A percentile compares a stretch with the other conserved stretches of the same genome.
phyloP scores from a whole-genome alignment of 2,113 vertebrate genomes.

The Zosterops lateralis region DNA sequence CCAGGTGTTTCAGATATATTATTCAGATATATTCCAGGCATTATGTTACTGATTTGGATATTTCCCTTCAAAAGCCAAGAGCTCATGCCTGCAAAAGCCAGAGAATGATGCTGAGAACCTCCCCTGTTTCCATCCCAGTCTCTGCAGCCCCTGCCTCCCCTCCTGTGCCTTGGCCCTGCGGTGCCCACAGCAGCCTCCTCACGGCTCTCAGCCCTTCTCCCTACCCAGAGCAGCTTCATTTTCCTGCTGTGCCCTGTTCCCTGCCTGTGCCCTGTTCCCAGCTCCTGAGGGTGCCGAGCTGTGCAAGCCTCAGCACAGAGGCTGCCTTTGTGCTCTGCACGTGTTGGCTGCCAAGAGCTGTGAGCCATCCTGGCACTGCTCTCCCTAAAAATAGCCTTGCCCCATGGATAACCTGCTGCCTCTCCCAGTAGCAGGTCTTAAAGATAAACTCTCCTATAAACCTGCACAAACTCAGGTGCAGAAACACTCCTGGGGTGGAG shows the following conservation, averaged over 20 bases:
- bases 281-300: background rate
- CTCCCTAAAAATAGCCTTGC: conserved; percentile 47
- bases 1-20: background rate
- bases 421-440: background rate
- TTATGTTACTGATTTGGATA: background rate
- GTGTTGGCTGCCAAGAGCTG: background rate
- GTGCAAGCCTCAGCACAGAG: background rate
- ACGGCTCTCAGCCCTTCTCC: background rate
- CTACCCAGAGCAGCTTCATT: background rate
- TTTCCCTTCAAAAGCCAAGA: background rate
- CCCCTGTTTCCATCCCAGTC: rapidly evolving
- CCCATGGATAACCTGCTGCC: background rate
- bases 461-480: background rate
- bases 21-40: background rate
- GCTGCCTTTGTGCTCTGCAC: conserved; percentile 22
- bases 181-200: background rate
- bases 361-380: background rate
- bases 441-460: background rate
- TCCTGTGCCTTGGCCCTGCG: rapidly evolving
- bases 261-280: conserved; percentile 20
- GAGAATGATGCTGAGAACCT: background rate
- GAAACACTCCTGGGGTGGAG: background rate
- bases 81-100: background rate
- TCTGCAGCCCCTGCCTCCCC: background rate
- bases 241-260: background rate